Evolutionary conservation across 2,113 vertebrate species (phyloP), one percentile per base, ranked within the genome.

Genomic region (Bos javanicus): DNA sequence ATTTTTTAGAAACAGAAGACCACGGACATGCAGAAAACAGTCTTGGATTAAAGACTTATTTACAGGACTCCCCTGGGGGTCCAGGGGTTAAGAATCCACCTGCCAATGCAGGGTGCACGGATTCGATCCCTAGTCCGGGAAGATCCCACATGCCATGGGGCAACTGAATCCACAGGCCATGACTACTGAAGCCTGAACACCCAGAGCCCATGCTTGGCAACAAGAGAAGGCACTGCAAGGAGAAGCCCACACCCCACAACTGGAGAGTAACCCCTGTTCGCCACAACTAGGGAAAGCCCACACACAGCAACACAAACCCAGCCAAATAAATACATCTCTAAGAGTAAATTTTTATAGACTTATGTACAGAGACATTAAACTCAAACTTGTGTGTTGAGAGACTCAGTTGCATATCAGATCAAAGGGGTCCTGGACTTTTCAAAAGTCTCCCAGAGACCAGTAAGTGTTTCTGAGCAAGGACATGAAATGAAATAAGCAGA

Each of bases 351-450:
- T 71, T 71, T 71, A 71, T 23, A 78, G 17, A 87, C 14, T 78
- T 94, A 88, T n/a, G 62, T 94, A 59, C 7, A 95, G 23, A 87
- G 50, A 80, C 2, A 90, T 52, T 57, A 82, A 85, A 89, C 54
- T 43, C 23, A 98, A 87, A 81, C 56, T 50, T 46, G 2, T 76
- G 10, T 57, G 28, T 36, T 25, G 15, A 80, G 10, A 87, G 2
- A 13, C 33, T 67, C 54, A 6, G 52, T 88, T 85, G 81, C 7
- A 6, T 30, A 33, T 59, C 76, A 80, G 16, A 83, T 92, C 21
- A 93, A 93, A 80, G 76, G n/a, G 64, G n/a, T n/a, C 52, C 43
- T 14, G 39, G 64, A 23, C 64, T 81, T 96, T 96, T 87, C n/a
- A 92, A 54, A 60, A 46, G 56, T 91, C 36, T 89, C 56, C 56